Evolutionary conservation across 1,140 invertebrate genomes (phyloP).

Genomic region (Aphelenchoides avenae): DNA sequence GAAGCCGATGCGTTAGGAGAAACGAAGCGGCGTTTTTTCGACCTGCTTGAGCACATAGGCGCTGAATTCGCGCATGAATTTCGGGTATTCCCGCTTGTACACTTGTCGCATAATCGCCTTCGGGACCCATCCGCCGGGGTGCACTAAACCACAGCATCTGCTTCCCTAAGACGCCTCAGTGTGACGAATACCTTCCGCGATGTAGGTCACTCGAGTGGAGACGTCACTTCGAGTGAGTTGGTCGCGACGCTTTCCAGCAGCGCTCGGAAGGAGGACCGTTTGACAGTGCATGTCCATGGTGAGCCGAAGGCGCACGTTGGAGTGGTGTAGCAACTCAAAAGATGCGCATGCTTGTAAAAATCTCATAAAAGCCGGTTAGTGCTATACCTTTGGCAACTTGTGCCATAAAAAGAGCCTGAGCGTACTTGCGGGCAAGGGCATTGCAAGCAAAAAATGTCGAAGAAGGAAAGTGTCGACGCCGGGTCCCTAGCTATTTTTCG

Average conservation of each 20-base stretch:
- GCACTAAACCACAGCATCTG: too few relatives aligned
- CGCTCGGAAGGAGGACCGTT: conserved; percentile 74
- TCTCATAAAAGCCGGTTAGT: background rate
- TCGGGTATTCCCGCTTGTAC: conserved; percentile 97
- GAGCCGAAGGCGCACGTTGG: conserved; percentile 85
- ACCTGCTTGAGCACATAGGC: conserved; percentile 74
- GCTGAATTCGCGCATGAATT: conserved; percentile 95
- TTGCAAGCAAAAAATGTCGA: too few relatives aligned
- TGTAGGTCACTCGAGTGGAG: conserved; percentile 95
- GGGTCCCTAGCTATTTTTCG: too few relatives aligned
- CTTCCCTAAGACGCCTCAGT: too few relatives aligned
- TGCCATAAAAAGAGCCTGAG: too few relatives aligned
- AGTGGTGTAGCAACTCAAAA: conserved; percentile 63
- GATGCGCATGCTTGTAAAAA: background rate
- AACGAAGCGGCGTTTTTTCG: conserved; percentile 17
- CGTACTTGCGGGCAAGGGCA: too few relatives aligned
- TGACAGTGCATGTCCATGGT: conserved; percentile 94
- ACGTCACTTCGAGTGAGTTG: conserved; percentile 78
- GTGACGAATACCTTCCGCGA: conserved; percentile 97
- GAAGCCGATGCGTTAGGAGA: too few relatives aligned
- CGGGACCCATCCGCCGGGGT: conserved; percentile 94
- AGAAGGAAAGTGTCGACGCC: too few relatives aligned
- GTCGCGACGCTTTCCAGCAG: conserved; percentile 62
- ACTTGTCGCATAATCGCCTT: conserved; percentile 88
- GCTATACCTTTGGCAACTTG: too few relatives aligned